A percentile compares a stretch with the other conserved stretches of the same genome.
Conservation (phyloP, 2,888 invertebrate species). For the Noctua fimbriata region DNA sequence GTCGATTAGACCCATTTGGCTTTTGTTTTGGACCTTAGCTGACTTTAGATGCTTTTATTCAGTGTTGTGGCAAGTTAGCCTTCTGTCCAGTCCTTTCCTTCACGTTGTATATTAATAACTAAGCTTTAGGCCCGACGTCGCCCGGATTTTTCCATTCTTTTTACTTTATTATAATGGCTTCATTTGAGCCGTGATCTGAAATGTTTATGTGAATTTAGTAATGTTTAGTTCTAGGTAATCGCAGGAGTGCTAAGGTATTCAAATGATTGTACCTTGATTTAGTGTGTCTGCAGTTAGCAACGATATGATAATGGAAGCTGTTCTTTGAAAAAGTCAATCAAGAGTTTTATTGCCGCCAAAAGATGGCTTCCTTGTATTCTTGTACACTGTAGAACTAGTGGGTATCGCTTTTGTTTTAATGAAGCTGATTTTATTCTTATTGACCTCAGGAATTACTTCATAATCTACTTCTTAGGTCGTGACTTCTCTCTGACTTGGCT, state of each 20-base stretch:
- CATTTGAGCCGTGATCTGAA: conserved; percentile 63
- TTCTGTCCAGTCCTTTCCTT: conserved; percentile 31
- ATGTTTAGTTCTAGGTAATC: conserved; percentile 59
- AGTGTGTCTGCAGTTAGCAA: conserved; percentile 33
- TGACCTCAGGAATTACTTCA: not conserved
- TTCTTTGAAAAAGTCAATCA: conserved; percentile 29
- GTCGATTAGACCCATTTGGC: no score
- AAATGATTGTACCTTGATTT: conserved; percentile 44
- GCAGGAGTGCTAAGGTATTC: conserved; percentile 42
- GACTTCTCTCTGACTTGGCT: not conserved
- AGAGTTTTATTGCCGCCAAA: not conserved
- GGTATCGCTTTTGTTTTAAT: not conserved
- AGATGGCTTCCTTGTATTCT: conserved; percentile 3
- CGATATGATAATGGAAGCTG: conserved; percentile 5
- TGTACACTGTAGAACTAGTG: not conserved
- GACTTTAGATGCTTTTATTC: no score
- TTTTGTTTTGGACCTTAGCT: no score
- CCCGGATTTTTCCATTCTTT: conserved; percentile 70
- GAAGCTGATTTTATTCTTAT: not conserved
- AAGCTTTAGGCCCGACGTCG: conserved; percentile 52
- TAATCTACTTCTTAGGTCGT: not conserved
- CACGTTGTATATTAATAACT: conserved; percentile 56
- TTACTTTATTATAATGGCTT: conserved; percentile 68
- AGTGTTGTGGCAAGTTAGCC: not conserved
- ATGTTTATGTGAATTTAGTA: conserved; percentile 57